Conservation (phyloP, 2,888 invertebrate genomes). For the Andrena chrysosceles region DNA sequence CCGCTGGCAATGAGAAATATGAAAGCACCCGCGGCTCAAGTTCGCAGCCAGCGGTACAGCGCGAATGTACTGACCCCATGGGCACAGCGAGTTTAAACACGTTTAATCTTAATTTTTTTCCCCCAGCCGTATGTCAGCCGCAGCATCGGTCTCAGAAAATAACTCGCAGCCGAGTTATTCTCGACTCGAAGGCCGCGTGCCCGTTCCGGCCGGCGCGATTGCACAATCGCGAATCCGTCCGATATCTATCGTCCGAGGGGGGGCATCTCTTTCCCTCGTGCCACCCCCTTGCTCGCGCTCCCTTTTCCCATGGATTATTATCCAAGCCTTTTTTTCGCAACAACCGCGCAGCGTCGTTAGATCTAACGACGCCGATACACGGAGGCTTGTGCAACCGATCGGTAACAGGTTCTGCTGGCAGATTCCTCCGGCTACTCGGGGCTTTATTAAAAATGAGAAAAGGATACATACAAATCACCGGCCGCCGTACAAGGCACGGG, state of each 20-base stretch:
- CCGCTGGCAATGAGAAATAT: too few relatives aligned
- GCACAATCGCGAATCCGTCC: constrained; percentile 61
- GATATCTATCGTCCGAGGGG: constrained; percentile 60
- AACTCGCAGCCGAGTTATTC: constrained; percentile 65
- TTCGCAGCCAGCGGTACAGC: too few relatives aligned
- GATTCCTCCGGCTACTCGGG: constrained; percentile 42
- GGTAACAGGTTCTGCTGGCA: constrained; percentile 40
- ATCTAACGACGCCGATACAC: constrained; percentile 62
- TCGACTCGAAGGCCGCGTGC: constrained; percentile 70
- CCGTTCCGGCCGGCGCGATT: constrained; percentile 63
- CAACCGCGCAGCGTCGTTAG: constrained; percentile 35
- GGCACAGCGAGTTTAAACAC: not conserved
- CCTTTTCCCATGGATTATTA: constrained; percentile 44
- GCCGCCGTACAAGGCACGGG: constrained; percentile 18
- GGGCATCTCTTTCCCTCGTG: constrained; percentile 16
- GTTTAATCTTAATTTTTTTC: constrained; percentile 29
- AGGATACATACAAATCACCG: constrained; percentile 20
- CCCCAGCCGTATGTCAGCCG: constrained; percentile 30
- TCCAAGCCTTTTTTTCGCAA: constrained; percentile 28
- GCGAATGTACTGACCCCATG: not conserved
- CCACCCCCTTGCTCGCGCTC: constrained; percentile 22
- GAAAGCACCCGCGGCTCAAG: too few relatives aligned
- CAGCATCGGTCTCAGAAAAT: constrained; percentile 60
- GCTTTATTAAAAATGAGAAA: constrained; percentile 39
- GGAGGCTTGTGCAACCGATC: constrained; percentile 53